These are phyloP conservation scores for Eudorcas thomsonii DNA, from an alignment of 2,113 vertebrate species.

Conservation along the genomic window DNA sequence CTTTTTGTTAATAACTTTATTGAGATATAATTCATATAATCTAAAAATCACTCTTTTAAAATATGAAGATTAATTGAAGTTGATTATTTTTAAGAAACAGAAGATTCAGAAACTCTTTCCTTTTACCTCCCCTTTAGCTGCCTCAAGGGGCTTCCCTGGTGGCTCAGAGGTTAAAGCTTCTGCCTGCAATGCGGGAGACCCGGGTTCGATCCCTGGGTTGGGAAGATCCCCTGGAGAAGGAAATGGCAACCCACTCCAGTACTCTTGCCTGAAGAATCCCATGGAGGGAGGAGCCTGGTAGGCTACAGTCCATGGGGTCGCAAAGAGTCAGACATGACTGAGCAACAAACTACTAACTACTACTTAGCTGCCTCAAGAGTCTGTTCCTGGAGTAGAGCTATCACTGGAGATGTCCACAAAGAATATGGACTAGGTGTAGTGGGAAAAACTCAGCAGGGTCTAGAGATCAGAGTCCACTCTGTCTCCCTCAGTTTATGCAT, in stretches of 20 bases:
- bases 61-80: neutral
- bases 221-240: too few species aligned
- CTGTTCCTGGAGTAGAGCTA: neutral
- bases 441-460: neutral
- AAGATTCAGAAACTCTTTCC: neutral
- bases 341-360: too few species aligned
- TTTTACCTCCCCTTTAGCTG: neutral
- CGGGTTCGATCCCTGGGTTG: too few species aligned
- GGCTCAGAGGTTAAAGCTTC: too few species aligned
- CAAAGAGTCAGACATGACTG: too few species aligned
- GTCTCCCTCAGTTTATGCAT: neutral
- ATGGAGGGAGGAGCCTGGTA: too few species aligned
- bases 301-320: too few species aligned
- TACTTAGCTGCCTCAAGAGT: neutral
- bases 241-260: too few species aligned
- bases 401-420: neutral
- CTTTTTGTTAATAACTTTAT: slow-evolving; percentile 62
- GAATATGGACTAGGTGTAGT: neutral
- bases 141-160: neutral
- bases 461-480: neutral
- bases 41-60: neutral
- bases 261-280: too few species aligned
- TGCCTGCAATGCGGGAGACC: too few species aligned
- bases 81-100: neutral
- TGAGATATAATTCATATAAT: neutral